phyloP scores from a whole-genome alignment of 30 jellyfish, hydroid and myxozoan genomes.

The Aurelia sp. region DNA sequence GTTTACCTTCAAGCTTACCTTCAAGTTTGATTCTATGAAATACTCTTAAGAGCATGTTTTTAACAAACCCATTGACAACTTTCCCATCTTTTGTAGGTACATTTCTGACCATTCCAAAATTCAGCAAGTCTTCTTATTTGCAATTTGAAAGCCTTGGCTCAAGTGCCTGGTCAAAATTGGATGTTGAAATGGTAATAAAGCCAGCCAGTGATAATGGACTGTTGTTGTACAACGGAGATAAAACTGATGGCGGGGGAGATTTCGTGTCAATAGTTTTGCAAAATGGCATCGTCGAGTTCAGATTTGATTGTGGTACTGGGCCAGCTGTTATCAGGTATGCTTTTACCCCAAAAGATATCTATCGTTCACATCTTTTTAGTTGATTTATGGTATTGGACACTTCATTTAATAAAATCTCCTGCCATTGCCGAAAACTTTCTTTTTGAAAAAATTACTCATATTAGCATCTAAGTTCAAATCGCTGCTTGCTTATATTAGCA shows the following conservation, averaged over 20 bases:
- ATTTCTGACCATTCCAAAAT: constrained; percentile 21
- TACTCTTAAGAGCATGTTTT: too few relatives aligned
- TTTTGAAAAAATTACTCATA: too few relatives aligned
- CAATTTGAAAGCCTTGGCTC: constrained; percentile 59
- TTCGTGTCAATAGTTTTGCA: constrained; percentile 39
- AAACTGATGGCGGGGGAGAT: constrained; percentile 56
- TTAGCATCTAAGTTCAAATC: too few relatives aligned
- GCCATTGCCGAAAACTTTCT: too few relatives aligned
- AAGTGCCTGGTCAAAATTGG: constrained; percentile 54
- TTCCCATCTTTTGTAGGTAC: too few relatives aligned
- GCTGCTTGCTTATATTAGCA: too few relatives aligned
- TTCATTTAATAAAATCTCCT: too few relatives aligned
- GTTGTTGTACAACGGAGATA: constrained; percentile 79
- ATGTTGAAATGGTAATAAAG: constrained; percentile 61
- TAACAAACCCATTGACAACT: too few relatives aligned
- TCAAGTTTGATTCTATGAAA: too few relatives aligned
- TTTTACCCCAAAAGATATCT: not conserved
- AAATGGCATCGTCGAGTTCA: constrained; percentile 61
- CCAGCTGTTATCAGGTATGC: constrained; percentile 72
- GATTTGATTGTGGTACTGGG: constrained; percentile 84
- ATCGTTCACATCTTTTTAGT: too few relatives aligned
- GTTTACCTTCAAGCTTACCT: too few relatives aligned
- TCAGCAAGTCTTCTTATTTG: constrained; percentile 60
- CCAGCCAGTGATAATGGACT: constrained; percentile 52
- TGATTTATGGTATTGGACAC: too few relatives aligned